phyloP scores from a whole-genome alignment of 2,888 invertebrate genomes.

The Phyllotreta cruciferae region DNA sequence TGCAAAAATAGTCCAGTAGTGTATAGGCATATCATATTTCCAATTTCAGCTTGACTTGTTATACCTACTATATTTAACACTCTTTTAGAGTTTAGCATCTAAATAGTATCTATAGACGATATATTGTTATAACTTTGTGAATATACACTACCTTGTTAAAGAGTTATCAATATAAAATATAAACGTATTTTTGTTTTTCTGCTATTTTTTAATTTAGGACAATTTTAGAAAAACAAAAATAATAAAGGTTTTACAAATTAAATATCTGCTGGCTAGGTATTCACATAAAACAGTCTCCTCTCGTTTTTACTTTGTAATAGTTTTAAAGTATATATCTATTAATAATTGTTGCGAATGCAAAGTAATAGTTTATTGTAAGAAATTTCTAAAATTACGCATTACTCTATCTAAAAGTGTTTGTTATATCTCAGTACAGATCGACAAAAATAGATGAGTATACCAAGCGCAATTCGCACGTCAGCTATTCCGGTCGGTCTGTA shows the following conservation, averaged over 20 bases:
- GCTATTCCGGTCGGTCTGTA: too few relatives aligned
- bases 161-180: slow-evolving; percentile 39
- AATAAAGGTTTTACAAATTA: not conserved
- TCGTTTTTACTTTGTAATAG: too few relatives aligned
- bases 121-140: slow-evolving; percentile 53
- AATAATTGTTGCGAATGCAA: too few relatives aligned
- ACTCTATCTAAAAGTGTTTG: too few relatives aligned
- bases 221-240: slow-evolving; percentile 15
- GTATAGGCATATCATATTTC: slow-evolving; percentile 55
- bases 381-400: too few relatives aligned
- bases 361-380: too few relatives aligned
- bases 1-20: slow-evolving; percentile 56
- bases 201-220: slow-evolving; percentile 13
- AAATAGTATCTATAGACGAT: slow-evolving; percentile 47
- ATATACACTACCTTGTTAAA: slow-evolving; percentile 50
- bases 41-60: slow-evolving; percentile 36
- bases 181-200: slow-evolving; percentile 28
- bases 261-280: slow-evolving; percentile 1
- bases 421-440: too few relatives aligned
- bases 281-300: slow-evolving; percentile 4
- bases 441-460: too few relatives aligned
- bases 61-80: slow-evolving; percentile 37
- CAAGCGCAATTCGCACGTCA: too few relatives aligned
- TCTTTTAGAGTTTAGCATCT: slow-evolving; percentile 44
- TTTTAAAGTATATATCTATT: too few relatives aligned